Conservation (phyloP, 2,797 vertebrate species). For the Cheirogaleus major region DNA sequence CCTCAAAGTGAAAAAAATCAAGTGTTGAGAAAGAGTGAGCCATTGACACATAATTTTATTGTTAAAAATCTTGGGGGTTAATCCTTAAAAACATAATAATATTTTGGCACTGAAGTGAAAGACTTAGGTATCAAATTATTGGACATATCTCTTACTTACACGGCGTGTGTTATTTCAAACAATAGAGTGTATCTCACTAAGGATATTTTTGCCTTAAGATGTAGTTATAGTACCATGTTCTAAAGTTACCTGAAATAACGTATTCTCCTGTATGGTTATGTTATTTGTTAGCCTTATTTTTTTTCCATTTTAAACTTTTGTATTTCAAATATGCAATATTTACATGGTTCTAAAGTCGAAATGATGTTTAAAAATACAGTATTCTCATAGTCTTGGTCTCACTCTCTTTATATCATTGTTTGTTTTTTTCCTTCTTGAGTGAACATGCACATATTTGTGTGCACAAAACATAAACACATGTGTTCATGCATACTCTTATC, state of each 20-base stretch:
- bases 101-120: not conserved
- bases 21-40: not conserved
- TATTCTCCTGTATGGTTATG: not conserved
- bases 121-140: not conserved
- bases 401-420: not conserved
- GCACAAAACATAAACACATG: not conserved
- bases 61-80: not conserved
- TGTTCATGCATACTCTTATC: not conserved
- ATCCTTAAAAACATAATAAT: not conserved
- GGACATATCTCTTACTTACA: not conserved
- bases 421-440: not conserved
- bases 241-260: not conserved
- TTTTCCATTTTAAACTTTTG: not conserved
- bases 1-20: not conserved
- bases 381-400: not conserved
- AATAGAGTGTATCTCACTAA: not conserved
- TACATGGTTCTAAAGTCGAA: not conserved
- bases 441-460: fast-evolving
- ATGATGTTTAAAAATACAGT: not conserved
- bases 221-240: not conserved
- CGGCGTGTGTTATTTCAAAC: not conserved
- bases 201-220: not conserved
- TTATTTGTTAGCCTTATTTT: not conserved
- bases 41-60: not conserved
- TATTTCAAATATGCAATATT: not conserved